Base-by-base conservation (phyloP, 2,888 invertebrate genomes). In the Cataglyphis livida region DNA sequence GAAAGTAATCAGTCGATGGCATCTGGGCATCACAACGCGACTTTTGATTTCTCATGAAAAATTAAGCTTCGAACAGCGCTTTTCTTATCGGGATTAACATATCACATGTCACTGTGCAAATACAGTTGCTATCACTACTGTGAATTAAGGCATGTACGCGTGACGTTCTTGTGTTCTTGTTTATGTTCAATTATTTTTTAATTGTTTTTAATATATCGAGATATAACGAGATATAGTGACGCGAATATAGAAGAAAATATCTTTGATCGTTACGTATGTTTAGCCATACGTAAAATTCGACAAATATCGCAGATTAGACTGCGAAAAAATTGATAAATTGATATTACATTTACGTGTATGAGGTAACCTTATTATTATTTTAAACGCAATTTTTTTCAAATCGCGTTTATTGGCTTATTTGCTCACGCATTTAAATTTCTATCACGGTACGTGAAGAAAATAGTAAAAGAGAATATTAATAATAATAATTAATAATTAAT, bases 21-120 rank as follows among this genome's bases (percentile, higher is more conserved):
- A n/a, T 12, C 9, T 51, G 21, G 66, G 5, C 38, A 25, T n/a
- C 12, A 51, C 35, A 21, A 57, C 12, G 35, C 3, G 6, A 81
- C 54, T 74, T 81, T 74, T 3, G 12, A 25, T 75, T 61, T 54
- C 7, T 65, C 10, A 32, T 18, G 12, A 12, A 54, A 81, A 51
- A 35, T 7, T 51, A 41, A 18, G 38, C 44, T 15, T 59, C 38
- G 32, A 9, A 75, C 32, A 9, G 21, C 18, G 25, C 35, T 21
- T 73, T 6, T 38, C 70, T 79, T 82, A 70, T 84, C 79, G n/a
- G 51, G 28, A 85, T 88, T 87, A 85, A 28, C 82, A 75, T 85
- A 79, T 65, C 87, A 79, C 81, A 87, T 28, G 38, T 68, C 25
- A 68, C 7, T 68, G 9, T 38, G 12, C 28, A 76, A 76, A 54